A percentile compares a stretch with the other conserved stretches of the same genome.
Conservation (phyloP, 2,797 vertebrate species). For the Microctenopoma lineatum region DNA sequence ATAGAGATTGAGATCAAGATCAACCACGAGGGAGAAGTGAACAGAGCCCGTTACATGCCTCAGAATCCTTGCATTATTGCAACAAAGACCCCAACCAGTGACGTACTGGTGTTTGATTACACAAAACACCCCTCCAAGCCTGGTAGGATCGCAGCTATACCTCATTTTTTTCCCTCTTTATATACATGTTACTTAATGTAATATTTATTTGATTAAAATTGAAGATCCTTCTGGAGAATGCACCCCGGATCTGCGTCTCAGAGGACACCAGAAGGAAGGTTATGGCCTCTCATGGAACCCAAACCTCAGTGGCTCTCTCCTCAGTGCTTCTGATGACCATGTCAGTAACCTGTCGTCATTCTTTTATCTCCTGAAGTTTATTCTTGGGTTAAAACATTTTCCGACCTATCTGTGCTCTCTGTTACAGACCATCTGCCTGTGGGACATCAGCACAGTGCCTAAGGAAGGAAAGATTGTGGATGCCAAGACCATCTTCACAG, state of each 20-base stretch:
- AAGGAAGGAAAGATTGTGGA: slow-evolving; percentile 98
- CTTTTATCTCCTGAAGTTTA: neutral
- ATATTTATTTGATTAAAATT: slow-evolving; percentile 10
- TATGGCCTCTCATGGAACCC: slow-evolving; percentile 99
- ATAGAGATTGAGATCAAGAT: slow-evolving; percentile 99
- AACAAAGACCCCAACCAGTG: slow-evolving; percentile 97
- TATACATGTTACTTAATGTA: neutral
- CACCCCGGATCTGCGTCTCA: slow-evolving; percentile 93
- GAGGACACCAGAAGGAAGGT: slow-evolving; percentile 98
- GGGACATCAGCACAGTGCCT: slow-evolving; percentile 97
- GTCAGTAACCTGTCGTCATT: slow-evolving; percentile 75
- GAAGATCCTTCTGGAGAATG: slow-evolving; percentile 97
- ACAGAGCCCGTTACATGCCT: slow-evolving; percentile 97
- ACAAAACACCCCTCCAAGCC: slow-evolving; percentile 98
- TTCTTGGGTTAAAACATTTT: neutral
- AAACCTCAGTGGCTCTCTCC: slow-evolving; percentile 94
- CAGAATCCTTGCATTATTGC: slow-evolving; percentile 99
- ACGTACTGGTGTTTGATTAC: slow-evolving; percentile 97
- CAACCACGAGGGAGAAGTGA: slow-evolving; percentile 98
- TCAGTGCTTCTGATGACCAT: slow-evolving; percentile 98
- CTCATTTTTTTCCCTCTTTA: neutral
- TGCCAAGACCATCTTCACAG: slow-evolving; percentile 98
- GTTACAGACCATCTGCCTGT: slow-evolving; percentile 93
- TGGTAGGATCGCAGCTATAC: slow-evolving; percentile 77
- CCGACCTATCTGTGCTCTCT: neutral